Evolutionary conservation across 1,140 invertebrate species (phyloP), one percentile per base, ranked within the genome.

Genomic region (Caenorhabditis briggsae): DNA sequence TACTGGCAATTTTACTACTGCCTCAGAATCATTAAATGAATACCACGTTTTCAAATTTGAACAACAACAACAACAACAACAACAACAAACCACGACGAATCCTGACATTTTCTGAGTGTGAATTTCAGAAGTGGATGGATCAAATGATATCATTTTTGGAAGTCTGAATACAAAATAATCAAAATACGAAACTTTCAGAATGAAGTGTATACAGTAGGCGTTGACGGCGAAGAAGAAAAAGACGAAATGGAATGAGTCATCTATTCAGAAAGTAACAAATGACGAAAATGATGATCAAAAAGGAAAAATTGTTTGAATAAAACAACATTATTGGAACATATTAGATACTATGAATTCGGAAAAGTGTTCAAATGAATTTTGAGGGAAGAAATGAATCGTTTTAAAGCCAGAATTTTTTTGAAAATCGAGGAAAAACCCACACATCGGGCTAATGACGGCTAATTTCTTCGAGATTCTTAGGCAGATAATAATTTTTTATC

Each of bases 61-160:
- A 18, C 16, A 43, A 18, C 18, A 1, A 11, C 5, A 70, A 46
- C 16, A 70, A 70, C 43, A 23, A 6, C 33, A 12, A 46, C 12
- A 78, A 78, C 20, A 78, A 78, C 70, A 78, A 78, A 78, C 70
- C 70, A 78, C 70, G 11, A 78, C n/a, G 23, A 78, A 78, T 78
- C 33, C 46, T 1, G 70, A 18, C 70, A 78, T 78, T n/a, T 78
- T 78, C 11, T 78, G 70, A 14, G 70, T 78, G n/a, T 78, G 70
- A 78, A 78, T 78, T 78, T 78, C 70, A 53, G 70, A 78, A 25
- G 46, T 50, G 12, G 70, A 50, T 2, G 46, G 43, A n/a, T 78
- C 70, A 18, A 78, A 43, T 18, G 70, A 46, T 78, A 78, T 50
- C 70, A 78, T 78, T 78, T 20, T 23, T 53, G 12, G 70, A 43